phyloP scores from a whole-genome alignment of 2,888 invertebrate genomes.

The Andrena chrysosceles region DNA sequence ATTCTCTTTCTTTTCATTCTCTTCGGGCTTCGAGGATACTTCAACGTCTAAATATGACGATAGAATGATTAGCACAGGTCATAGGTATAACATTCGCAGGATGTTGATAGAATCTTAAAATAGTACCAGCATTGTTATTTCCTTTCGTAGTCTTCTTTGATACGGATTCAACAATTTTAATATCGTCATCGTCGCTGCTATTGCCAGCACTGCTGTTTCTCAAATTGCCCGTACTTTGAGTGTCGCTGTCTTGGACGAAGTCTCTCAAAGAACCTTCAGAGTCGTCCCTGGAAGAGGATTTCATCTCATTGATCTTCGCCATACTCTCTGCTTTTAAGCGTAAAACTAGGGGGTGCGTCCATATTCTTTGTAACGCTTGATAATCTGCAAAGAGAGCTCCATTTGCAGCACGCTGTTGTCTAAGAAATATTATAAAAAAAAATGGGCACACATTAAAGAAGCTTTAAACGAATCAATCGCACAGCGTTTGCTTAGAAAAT shows the following conservation, averaged over 20 bases:
- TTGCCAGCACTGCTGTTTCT: background rate
- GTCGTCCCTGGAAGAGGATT: conserved; percentile 86
- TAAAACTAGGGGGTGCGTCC: conserved; percentile 93
- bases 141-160: conserved; percentile 65
- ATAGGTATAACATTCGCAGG: background rate
- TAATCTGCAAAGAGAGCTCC: conserved; percentile 87
- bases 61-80: background rate
- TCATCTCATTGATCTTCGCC: conserved; percentile 82
- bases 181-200: conserved; percentile 64
- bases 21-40: background rate
- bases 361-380: conserved; percentile 90
- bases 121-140: conserved; percentile 72
- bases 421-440: conserved; percentile 4
- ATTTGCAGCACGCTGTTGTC: conserved; percentile 73
- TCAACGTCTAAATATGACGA: conserved; percentile 22
- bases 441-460: background rate
- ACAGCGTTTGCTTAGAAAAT: background rate
- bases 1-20: conserved; percentile 9
- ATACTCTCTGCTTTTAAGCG: conserved; percentile 86
- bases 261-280: conserved; percentile 91
- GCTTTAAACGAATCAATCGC: background rate
- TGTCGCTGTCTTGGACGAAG: conserved; percentile 89
- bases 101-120: background rate
- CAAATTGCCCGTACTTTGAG: conserved; percentile 81
- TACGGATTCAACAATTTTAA: conserved; percentile 57